phyloP scores from a whole-genome alignment of 2,888 invertebrate genomes.

The Amorpha juglandis region DNA sequence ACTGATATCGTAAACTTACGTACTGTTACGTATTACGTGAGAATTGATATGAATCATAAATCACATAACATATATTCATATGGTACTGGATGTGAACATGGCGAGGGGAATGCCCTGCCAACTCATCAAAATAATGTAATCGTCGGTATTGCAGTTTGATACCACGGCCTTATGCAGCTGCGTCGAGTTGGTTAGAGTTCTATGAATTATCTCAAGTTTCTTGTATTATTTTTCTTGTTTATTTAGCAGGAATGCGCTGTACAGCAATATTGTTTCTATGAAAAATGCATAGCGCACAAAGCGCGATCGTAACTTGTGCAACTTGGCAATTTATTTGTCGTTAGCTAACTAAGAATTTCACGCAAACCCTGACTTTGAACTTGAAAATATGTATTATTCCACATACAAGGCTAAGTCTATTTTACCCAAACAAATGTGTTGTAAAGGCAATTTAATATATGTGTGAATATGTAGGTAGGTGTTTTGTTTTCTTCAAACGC shows the following conservation, averaged over 20 bases:
- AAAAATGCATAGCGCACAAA: not conserved
- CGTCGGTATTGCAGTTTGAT: slow-evolving; percentile 36
- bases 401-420: not conserved
- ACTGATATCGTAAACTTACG: too few species aligned
- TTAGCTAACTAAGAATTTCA: not conserved
- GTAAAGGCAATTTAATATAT: slow-evolving; percentile 30
- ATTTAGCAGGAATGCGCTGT: not conserved
- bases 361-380: not conserved
- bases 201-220: slow-evolving; percentile 51
- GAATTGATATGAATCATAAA: slow-evolving; percentile 19
- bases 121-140: slow-evolving; percentile 45
- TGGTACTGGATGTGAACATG: slow-evolving; percentile 4
- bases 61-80: slow-evolving; percentile 12
- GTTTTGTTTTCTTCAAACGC: slow-evolving; percentile 17
- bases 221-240: slow-evolving; percentile 38
- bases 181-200: slow-evolving; percentile 50
- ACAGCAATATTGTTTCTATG: not conserved
- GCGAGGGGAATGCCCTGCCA: slow-evolving; percentile 66
- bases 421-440: not conserved
- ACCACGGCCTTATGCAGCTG: slow-evolving; percentile 48
- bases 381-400: slow-evolving; percentile 1
- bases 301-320: not conserved
- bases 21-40: not conserved
- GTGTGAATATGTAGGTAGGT: slow-evolving; percentile 22
- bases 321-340: slow-evolving; percentile 4